Evolutionary conservation across 2,888 invertebrate genomes (phyloP), one percentile per base, ranked within the genome.

Genomic region (Halictus ligatus): DNA sequence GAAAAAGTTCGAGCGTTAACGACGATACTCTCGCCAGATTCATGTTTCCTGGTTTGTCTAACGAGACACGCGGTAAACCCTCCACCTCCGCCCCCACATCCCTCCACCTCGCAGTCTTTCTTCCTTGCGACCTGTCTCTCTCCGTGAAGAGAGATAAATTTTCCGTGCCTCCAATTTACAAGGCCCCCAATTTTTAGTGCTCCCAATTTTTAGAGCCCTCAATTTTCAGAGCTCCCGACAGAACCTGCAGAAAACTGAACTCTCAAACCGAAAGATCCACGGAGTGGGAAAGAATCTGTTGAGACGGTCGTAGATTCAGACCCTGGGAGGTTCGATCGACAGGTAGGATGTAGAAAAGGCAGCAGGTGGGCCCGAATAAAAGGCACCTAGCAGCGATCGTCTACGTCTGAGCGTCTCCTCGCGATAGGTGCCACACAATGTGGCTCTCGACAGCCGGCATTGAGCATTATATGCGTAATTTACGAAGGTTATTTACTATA

Each of bases 401-500:
- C 54, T 54, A 10, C 10, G 21, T 87, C 87, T 88, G 87, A 89
- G 89, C 88, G 89, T 90, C 88, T 75, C 74, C 82, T 81, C 85
- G 88, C 86, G 84, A 88, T 90, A 88, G 90, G 85, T 89, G 89
- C 83, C 81, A 79, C 84, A 83, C 90, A 88, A 90, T 87, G 76
- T 86, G 78, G 50, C 25, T 80, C 87, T 79, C 54, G 54, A 54
- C 54, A 21, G 54, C 21, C 85, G 84, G 78, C 83, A 85, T 88
- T 88, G 84, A 84, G 78, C 81, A 84, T 89, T 82, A 88, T 84
- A 83, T 64, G 87, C 87, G 88, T 90, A 91, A 91, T 90, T 91
- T 88, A 89, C 90, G 78, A 86, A 83, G 86, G 79, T 89, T 88
- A 90, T 90, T 90, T 87, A 87, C 86, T 81, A 83, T 88, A 89